These are phyloP conservation scores for Sialia sialis DNA, from an alignment of 2,113 vertebrate species.

Conservation along the genomic window DNA sequence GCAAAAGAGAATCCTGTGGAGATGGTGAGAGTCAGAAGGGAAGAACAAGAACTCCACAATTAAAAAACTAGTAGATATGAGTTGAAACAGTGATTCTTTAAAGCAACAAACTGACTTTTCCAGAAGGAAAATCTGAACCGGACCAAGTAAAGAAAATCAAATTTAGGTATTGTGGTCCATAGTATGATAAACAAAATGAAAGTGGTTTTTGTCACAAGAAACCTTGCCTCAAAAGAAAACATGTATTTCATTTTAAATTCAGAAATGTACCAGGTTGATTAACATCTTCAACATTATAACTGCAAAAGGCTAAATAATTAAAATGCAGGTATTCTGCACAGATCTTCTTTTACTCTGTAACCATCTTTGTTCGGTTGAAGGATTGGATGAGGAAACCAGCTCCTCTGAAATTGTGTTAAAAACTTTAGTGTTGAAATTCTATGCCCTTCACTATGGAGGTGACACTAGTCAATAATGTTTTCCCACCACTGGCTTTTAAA, in stretches of 20 bases:
- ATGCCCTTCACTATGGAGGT: neutral
- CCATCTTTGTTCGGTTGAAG: neutral
- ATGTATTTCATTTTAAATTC: neutral
- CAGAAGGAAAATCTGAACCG: neutral
- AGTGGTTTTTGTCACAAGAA: rapidly evolving
- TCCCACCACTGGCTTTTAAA: neutral
- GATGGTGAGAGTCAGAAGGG: neutral
- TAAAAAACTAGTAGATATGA: neutral
- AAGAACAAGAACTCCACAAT: neutral
- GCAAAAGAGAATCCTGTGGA: slow-evolving; percentile 35
- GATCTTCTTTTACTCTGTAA: neutral
- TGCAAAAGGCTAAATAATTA: neutral
- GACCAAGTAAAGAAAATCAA: neutral
- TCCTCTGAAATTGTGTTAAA: neutral
- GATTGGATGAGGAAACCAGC: neutral
- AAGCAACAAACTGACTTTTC: neutral
- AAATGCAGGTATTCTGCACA: neutral
- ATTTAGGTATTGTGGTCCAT: neutral
- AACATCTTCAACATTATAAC: neutral
- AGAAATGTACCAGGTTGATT: neutral
- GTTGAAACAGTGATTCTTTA: slow-evolving; percentile 4
- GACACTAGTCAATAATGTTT: neutral
- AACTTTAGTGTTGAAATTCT: neutral
- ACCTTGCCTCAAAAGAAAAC: neutral
- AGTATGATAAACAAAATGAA: neutral